phyloP scores from a whole-genome alignment of 2,113 vertebrate species.

The Lasiurus cinereus region DNA sequence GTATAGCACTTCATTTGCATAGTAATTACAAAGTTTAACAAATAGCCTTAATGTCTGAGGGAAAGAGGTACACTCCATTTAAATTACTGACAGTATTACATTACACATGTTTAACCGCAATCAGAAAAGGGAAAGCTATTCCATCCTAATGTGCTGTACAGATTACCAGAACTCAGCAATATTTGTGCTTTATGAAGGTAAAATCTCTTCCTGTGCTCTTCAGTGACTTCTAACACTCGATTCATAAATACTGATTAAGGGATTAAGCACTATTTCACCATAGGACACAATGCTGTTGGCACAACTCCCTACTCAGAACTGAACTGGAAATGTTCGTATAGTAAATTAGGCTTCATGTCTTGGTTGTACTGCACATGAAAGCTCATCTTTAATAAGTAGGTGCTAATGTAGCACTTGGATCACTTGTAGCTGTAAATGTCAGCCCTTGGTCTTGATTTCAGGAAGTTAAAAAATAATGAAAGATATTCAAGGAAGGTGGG shows the following conservation, averaged over 20 bases:
- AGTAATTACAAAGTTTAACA: constrained; percentile 89
- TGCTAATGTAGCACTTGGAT: constrained; percentile 76
- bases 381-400: constrained; percentile 86
- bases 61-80: constrained; percentile 85
- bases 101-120: constrained; percentile 84
- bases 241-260: constrained; percentile 89
- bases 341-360: constrained; percentile 85
- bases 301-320: constrained; percentile 70
- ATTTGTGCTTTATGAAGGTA: constrained; percentile 83
- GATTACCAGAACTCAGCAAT: constrained; percentile 80
- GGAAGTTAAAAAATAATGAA: not conserved
- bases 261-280: constrained; percentile 86
- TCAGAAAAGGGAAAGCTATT: constrained; percentile 81
- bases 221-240: constrained; percentile 86
- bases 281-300: constrained; percentile 68
- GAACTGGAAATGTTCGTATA: constrained; percentile 85
- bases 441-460: constrained; percentile 72
- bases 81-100: constrained; percentile 85
- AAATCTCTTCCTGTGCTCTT: constrained; percentile 83
- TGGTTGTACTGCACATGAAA: constrained; percentile 78
- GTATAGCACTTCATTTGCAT: constrained; percentile 85
- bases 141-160: constrained; percentile 66
- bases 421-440: constrained; percentile 74
- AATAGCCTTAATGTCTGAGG: constrained; percentile 86
- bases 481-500: constrained; percentile 45